Evolutionary conservation across 2,888 invertebrate genomes (phyloP).

Genomic region (Portevinia maculata): DNA sequence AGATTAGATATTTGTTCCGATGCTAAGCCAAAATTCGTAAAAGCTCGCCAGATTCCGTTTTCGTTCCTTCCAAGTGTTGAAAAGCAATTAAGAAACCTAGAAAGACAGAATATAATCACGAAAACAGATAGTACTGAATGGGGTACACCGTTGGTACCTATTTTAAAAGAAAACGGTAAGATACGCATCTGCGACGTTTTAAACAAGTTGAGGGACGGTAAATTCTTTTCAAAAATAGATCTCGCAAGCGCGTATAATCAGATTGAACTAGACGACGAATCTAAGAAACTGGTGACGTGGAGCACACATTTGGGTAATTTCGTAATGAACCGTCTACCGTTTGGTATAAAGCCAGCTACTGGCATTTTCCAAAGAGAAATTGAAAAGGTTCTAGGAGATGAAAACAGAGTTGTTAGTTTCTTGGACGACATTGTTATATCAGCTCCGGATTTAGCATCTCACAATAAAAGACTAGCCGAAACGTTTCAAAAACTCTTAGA

Average conservation of each 20-base stretch:
- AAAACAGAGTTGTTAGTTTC: conserved; percentile 75
- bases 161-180: conserved; percentile 41
- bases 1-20: not conserved
- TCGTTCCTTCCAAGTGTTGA: conserved; percentile 5
- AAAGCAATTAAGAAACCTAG: conserved; percentile 20
- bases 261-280: conserved; percentile 76
- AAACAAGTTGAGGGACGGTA: conserved; percentile 1
- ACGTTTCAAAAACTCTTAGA: not conserved
- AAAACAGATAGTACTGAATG: conserved; percentile 37
- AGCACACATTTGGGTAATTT: conserved; percentile 78
- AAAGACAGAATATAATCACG: not conserved
- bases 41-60: conserved; percentile 32
- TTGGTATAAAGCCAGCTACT: conserved; percentile 78
- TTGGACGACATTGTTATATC: conserved; percentile 71
- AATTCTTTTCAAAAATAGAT: conserved; percentile 17
- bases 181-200: conserved; percentile 25
- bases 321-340: conserved; percentile 77
- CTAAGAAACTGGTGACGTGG: conserved; percentile 76
- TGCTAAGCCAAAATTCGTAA: conserved; percentile 12
- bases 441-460: not conserved
- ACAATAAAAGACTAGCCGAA: conserved; percentile 1
- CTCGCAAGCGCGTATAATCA: conserved; percentile 78
- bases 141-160: conserved; percentile 25
- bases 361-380: conserved; percentile 78
- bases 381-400: conserved; percentile 77